A percentile compares a stretch with the other conserved stretches of the same genome.
These are phyloP conservation scores for Druon quercuslanigerum DNA, from an alignment of 1,140 invertebrate species.

Conservation along the genomic window DNA sequence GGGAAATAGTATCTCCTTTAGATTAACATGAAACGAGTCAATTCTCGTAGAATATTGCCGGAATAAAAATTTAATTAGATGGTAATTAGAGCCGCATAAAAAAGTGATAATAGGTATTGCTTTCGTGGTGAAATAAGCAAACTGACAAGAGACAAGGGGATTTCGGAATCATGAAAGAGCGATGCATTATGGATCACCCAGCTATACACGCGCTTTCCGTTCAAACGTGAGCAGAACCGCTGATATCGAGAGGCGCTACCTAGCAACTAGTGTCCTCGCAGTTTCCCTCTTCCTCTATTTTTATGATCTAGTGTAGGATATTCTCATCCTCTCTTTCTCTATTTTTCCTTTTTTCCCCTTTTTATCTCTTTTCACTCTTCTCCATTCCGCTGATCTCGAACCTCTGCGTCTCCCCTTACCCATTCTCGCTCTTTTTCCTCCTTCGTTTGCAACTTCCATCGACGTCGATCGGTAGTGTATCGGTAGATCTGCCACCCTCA, in stretches of 20 bases:
- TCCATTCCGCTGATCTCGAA: constrained; percentile 23
- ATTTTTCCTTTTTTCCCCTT: constrained; percentile 38
- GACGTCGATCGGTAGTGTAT: neutral
- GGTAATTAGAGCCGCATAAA: constrained; percentile 37
- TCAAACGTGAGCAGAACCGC: constrained; percentile 59
- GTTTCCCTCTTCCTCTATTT: constrained; percentile 42
- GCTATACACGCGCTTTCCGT: constrained; percentile 49
- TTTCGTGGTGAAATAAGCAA: constrained; percentile 48
- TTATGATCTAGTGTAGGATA: neutral
- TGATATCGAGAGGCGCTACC: constrained; percentile 69
- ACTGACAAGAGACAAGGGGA: constrained; percentile 37
- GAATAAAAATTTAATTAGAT: neutral
- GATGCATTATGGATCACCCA: constrained; percentile 62
- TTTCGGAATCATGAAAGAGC: constrained; percentile 55
- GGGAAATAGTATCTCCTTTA: no score
- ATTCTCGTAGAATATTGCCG: no score
- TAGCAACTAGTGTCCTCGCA: constrained; percentile 73
- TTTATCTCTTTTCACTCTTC: constrained; percentile 33
- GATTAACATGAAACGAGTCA: no score
- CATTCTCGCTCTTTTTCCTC: constrained; percentile 3
- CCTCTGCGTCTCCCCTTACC: neutral
- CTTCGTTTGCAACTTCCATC: neutral
- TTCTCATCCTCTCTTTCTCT: constrained; percentile 40
- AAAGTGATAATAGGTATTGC: constrained; percentile 41
- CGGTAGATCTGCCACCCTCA: constrained; percentile 31